phyloP scores from a whole-genome alignment of 2,888 invertebrate genomes.

The Apocheima hispidaria region DNA sequence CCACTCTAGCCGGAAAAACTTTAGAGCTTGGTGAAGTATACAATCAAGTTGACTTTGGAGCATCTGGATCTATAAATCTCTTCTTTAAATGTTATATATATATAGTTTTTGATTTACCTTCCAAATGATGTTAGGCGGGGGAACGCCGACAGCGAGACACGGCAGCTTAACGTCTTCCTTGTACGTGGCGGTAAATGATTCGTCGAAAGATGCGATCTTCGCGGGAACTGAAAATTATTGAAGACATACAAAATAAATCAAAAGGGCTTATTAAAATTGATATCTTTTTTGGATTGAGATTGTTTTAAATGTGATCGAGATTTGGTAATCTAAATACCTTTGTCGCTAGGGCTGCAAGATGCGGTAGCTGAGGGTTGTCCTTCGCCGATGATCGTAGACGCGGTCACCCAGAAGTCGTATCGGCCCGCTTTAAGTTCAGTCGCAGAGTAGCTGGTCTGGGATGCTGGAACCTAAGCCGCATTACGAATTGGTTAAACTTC shows the following conservation, averaged over 20 bases:
- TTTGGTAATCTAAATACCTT: conserved; percentile 81
- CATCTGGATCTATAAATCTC: too few relatives aligned
- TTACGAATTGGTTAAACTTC: too few relatives aligned
- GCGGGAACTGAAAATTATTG: conserved; percentile 90
- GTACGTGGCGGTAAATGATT: conserved; percentile 96
- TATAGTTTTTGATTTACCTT: conserved; percentile 81
- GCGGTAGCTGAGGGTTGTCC: conserved; percentile 96
- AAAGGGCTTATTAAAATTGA: background rate
- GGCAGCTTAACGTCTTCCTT: conserved; percentile 96
- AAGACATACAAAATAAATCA: background rate
- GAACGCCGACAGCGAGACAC: conserved; percentile 96
- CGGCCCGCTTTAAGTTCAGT: conserved; percentile 93
- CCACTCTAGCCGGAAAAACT: too few relatives aligned
- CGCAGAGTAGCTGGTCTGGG: conserved; percentile 95
- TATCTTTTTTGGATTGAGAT: background rate
- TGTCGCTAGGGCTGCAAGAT: conserved; percentile 92
- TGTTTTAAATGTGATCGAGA: too few relatives aligned
- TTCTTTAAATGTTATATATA: background rate
- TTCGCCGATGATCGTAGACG: conserved; percentile 97
- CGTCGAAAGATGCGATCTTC: conserved; percentile 97
- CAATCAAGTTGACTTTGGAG: too few relatives aligned
- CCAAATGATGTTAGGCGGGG: conserved; percentile 96
- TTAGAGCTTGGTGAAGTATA: too few relatives aligned
- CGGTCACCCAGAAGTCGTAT: conserved; percentile 98
- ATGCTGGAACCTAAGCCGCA: conserved; percentile 89